Base-by-base conservation (phyloP, 2,113 vertebrate species). In the Macquaria australasica region DNA sequence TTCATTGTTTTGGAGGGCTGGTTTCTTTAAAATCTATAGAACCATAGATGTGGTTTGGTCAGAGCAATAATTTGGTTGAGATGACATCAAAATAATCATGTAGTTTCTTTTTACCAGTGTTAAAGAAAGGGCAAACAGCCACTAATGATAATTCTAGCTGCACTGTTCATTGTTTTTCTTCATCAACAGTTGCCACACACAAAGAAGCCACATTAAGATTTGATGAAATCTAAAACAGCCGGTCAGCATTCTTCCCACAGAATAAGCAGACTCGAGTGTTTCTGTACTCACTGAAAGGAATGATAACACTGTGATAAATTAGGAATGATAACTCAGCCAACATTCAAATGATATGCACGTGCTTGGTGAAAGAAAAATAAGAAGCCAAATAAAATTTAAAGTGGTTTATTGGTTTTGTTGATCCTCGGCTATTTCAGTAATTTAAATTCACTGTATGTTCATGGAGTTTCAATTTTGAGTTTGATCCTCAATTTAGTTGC, bases 321-420 rank as follows among this genome's bases (percentile, higher is more conserved):
- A 60, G n/a, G 14, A 25, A 12, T 3, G 23, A 51, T 15, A 66
- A 18, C 16, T 14, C 21, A 58, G 64, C 66, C 77, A 88, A 37
- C 41, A 18, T 15, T 80, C 15, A 73, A 85, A 91, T 78, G 8
- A 81, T 14, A 25, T 16, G 28, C 83, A 87, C 1, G 28, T 79
- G 63, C 14, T 62, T 12, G 1, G 3, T 58, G 31, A 12, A 62
- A 63, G 15, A 34, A 64, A 37, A 59, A 28, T 5, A 18, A 25
- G 2, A 66, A 16, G 37, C 23, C 25, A 31, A 48, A 51, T 50
- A 28, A 3, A 58, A 53, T 66, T 25, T 6, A 34, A 21, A 53
- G 53, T 31, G 11, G 31, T 25, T 64, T 50, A 53, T 9, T 37
- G 20, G 25, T 60, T 66, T n/a, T 4, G 25, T 11, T 59, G 34